Evolutionary conservation across 2,113 vertebrate genomes (phyloP).

Genomic region (Gymnogyps californianus): DNA sequence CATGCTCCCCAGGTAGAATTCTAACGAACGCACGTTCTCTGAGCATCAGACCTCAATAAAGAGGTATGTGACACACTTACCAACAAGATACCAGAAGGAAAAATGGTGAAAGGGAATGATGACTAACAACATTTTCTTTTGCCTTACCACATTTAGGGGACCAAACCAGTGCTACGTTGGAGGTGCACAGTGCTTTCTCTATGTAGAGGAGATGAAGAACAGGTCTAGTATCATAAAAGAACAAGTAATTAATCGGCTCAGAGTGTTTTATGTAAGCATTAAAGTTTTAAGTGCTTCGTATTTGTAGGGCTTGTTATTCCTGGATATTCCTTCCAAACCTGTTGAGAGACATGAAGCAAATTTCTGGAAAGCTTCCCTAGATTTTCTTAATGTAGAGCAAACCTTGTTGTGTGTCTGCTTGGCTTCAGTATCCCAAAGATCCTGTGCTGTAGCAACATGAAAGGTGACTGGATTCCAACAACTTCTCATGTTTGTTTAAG

Average conservation of each 20-base stretch:
- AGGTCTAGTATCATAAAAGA: neutral
- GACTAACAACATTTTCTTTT: neutral
- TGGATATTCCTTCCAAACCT: conserved; percentile 32
- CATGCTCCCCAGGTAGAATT: neutral
- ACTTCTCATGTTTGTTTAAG: neutral
- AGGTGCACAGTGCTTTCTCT: neutral
- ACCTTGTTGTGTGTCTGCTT: neutral
- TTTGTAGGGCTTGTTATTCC: conserved; percentile 41
- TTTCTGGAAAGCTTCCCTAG: conserved; percentile 21
- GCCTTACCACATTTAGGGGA: neutral
- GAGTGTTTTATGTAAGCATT: conserved; percentile 3
- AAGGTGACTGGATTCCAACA: neutral
- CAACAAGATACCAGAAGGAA: neutral
- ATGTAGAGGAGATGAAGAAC: neutral
- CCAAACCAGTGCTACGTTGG: neutral
- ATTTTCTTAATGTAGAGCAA: neutral
- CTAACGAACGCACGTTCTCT: accelerated
- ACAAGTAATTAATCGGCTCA: neutral
- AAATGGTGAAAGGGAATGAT: neutral
- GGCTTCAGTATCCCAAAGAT: neutral
- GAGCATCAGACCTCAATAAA: neutral
- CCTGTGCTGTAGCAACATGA: neutral
- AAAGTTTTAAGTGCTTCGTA: neutral
- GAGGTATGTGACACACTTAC: neutral
- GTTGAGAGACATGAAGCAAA: conserved; percentile 34